These are phyloP conservation scores for Helostoma temminkii DNA, from an alignment of 2,797 vertebrate genomes.

Conservation along the genomic window DNA sequence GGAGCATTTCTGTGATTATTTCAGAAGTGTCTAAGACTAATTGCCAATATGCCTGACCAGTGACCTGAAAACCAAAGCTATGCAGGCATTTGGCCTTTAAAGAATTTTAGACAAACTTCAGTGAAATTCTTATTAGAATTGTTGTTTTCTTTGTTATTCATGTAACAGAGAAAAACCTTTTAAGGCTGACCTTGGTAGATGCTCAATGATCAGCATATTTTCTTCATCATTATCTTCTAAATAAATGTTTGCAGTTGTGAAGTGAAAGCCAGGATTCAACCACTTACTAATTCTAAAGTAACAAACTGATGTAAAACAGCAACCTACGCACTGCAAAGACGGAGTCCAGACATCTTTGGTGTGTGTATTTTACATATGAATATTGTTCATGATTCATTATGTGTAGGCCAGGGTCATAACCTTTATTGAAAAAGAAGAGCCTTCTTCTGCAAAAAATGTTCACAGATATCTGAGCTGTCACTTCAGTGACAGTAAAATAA, in stretches of 20 bases:
- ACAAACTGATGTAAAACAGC: no score
- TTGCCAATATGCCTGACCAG: conserved; percentile 58
- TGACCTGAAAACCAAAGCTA: conserved; percentile 68
- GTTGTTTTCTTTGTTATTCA: background rate
- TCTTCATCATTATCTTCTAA: background rate
- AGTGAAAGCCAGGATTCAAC: background rate
- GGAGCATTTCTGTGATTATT: conserved; percentile 58
- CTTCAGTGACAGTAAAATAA: background rate
- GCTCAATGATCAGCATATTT: background rate
- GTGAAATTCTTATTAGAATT: background rate
- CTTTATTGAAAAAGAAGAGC: background rate
- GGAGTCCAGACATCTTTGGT: no score
- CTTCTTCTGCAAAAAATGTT: background rate
- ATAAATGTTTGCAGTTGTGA: background rate
- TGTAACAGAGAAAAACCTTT: background rate
- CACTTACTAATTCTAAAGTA: background rate
- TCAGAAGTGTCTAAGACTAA: conserved; percentile 52
- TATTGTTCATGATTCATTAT: background rate
- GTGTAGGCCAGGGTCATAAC: background rate
- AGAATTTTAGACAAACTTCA: background rate
- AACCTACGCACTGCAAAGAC: background rate
- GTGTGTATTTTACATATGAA: background rate
- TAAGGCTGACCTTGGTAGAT: background rate
- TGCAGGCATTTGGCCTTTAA: conserved; percentile 19
- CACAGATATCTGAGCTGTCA: background rate